Conservation (phyloP, 2,113 vertebrate species). For the Takifugu flavidus region DNA sequence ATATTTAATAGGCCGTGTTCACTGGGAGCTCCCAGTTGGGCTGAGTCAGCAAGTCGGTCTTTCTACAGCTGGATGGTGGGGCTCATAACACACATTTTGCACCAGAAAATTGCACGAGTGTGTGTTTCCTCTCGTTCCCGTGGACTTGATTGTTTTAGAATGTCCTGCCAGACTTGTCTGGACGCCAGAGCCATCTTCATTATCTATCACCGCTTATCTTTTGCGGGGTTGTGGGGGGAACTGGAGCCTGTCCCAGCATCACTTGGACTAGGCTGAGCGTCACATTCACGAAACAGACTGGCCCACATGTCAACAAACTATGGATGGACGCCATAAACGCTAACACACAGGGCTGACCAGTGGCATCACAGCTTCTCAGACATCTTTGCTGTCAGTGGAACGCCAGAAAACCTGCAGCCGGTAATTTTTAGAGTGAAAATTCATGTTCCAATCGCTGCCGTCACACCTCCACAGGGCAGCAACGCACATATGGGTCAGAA, state of each 20-base stretch:
- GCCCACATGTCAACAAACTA: too few species aligned
- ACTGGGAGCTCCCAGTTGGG: not conserved
- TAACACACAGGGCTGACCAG: too few species aligned
- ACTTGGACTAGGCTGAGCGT: too few species aligned
- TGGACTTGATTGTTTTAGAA: not conserved
- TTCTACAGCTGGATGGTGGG: not conserved
- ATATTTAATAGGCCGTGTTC: not conserved
- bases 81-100: not conserved
- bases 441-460: not conserved
- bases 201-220: too few species aligned
- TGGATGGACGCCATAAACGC: too few species aligned
- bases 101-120: not conserved
- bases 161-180: not conserved
- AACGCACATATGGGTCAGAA: slow-evolving; percentile 10
- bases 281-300: too few species aligned
- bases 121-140: too few species aligned
- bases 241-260: too few species aligned
- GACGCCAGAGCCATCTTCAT: not conserved
- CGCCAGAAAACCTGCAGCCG: not conserved
- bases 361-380: not conserved
- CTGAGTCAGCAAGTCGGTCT: not conserved
- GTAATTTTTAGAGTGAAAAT: not conserved
- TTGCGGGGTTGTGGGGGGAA: too few species aligned
- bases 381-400: not conserved
- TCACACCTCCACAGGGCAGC: slow-evolving; percentile 10